phyloP scores from a whole-genome alignment of 2,797 vertebrate species.

The Ptychadena robeensis region DNA sequence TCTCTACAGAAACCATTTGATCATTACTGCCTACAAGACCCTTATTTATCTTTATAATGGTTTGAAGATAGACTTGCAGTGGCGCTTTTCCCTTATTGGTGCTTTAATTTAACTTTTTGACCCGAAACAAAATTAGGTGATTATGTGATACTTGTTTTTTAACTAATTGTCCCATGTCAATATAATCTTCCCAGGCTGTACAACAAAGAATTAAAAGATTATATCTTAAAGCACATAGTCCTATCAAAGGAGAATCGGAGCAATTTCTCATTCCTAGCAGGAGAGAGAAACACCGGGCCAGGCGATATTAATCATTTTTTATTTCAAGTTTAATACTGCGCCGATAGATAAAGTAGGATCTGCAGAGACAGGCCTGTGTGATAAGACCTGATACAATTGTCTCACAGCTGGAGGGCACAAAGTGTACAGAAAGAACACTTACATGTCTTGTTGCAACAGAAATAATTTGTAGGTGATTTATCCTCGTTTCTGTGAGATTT shows the following conservation, averaged over 20 bases:
- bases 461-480: constrained; percentile 37
- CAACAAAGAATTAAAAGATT: neutral
- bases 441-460: neutral
- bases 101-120: neutral
- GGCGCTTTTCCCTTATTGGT: no score
- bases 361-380: constrained; percentile 28
- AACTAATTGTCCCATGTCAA: neutral
- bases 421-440: neutral
- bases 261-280: neutral
- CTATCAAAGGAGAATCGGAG: neutral
- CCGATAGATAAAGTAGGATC: neutral
- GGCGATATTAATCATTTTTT: constrained; percentile 17
- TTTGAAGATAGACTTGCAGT: no score
- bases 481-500: constrained; percentile 27
- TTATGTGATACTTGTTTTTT: neutral
- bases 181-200: neutral
- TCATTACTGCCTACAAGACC: no score
- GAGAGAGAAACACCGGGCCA: neutral
- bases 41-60: no score
- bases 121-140: neutral
- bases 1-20: neutral
- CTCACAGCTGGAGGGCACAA: constrained; percentile 3
- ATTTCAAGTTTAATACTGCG: neutral
- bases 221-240: neutral
- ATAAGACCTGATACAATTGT: constrained; percentile 29